These are phyloP conservation scores for Lingula anatina DNA, from an alignment of 2,888 invertebrate species.

Conservation along the genomic window DNA sequence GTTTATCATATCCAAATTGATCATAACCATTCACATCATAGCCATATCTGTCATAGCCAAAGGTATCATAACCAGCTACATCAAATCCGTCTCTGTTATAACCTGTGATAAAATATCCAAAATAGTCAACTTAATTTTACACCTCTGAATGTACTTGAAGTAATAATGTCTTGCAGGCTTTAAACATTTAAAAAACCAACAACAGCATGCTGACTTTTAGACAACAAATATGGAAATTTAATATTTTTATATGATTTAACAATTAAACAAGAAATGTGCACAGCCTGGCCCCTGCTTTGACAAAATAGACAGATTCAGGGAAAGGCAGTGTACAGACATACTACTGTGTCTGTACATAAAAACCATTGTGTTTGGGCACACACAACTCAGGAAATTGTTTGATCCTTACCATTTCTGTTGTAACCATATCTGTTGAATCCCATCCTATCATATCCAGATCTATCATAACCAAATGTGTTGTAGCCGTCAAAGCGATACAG, in stretches of 20 bases:
- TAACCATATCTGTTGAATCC: slow-evolving; percentile 33
- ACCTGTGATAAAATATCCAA: slow-evolving; percentile 18
- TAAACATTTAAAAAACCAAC: no score
- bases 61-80: slow-evolving; percentile 28
- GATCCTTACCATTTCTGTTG: slow-evolving; percentile 27
- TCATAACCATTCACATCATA: slow-evolving; percentile 25
- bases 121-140: no score
- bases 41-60: slow-evolving; percentile 35
- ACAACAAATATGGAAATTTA: no score
- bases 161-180: neutral
- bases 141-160: neutral
- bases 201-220: no score
- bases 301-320: no score
- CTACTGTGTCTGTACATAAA: no score
- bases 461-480: slow-evolving; percentile 33
- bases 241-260: no score
- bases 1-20: slow-evolving; percentile 30
- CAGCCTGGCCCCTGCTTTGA: no score
- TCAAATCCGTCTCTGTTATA: slow-evolving; percentile 43
- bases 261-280: no score
- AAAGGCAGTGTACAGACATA: no score
- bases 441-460: slow-evolving; percentile 28
- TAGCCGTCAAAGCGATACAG: slow-evolving; percentile 36
- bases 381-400: no score
- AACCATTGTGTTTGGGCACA: no score